These are phyloP conservation scores for Poecilia gillii DNA, from an alignment of 2,797 vertebrate genomes.

Conservation along the genomic window DNA sequence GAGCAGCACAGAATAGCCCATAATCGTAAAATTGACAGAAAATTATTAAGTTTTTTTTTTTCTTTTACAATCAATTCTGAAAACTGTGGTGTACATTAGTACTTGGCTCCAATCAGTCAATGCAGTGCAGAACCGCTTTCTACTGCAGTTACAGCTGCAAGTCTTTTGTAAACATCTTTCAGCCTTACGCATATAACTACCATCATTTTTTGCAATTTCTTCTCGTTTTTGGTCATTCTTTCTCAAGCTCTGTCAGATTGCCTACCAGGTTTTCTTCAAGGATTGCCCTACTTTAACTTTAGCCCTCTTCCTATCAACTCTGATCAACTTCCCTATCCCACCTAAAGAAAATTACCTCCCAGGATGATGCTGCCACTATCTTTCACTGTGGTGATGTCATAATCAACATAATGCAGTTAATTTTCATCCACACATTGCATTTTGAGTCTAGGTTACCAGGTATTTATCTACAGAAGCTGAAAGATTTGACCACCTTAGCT, in stretches of 20 bases:
- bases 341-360: not conserved
- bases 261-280: not conserved
- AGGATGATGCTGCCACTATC: not conserved
- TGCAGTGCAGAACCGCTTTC: not conserved
- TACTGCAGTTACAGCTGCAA: not conserved
- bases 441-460: not conserved
- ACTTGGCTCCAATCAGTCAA: not conserved
- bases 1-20: not conserved
- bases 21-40: not conserved
- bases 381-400: not conserved
- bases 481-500: not conserved
- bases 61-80: not conserved
- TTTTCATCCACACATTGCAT: not conserved
- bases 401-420: not conserved
- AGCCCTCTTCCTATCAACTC: not conserved
- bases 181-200: not conserved
- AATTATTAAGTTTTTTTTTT: not conserved
- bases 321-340: not conserved
- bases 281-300: not conserved
- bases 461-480: not conserved
- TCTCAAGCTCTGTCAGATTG: not conserved
- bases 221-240: not conserved
- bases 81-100: not conserved
- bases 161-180: not conserved
- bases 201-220: not conserved